Base-by-base conservation (phyloP, 2,797 vertebrate genomes). In the Sebastes vulpes region DNA sequence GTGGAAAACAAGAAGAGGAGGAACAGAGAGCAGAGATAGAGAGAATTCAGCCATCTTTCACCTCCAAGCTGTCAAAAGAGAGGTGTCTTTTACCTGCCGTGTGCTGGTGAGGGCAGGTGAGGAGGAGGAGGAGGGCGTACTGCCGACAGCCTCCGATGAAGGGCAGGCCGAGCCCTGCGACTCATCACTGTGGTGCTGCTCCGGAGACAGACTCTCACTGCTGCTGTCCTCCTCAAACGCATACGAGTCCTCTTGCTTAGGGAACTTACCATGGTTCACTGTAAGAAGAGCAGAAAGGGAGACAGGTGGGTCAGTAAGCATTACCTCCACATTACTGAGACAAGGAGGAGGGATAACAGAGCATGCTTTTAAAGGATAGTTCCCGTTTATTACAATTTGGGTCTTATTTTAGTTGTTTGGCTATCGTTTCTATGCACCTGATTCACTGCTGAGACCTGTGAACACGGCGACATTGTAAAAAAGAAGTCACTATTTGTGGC, bases 211-310 rank as follows among this genome's bases (percentile, higher is more conserved):
- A 73, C 97, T 97, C 61, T 98, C 98, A 0, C 96, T 98, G 95
- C 98, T 97, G 96, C 98, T 99, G 93, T 99, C 98, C 92, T 99
- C 98, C 87, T 99, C 98, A 70, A 99, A 99, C 7, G 97, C 97
- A 56, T 98, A 99, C 0, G 98, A 97, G 65, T 99, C 98, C 4
- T 97, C 91, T 2, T 97, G 89, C 92, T 97, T 98, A 0, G 97
- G 96, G 93, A 97, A 97, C 91, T 94, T 96, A 57, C 94, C 97
- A 85, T 98, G 97, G 79, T 97, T 96, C 73, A 97, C 98, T 97
- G 85, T 6, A 57, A 53, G 58, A 26, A 46, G 29, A 52, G 69
- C 66, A 81, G 72, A 88, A 11, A 67, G 54, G 50, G 25, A 61
- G 50, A 48, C 1, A 12, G 20, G 42, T 7, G 14, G 48, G 58